phyloP scores from a whole-genome alignment of 2,797 vertebrate species.

The Anas bernieri region DNA sequence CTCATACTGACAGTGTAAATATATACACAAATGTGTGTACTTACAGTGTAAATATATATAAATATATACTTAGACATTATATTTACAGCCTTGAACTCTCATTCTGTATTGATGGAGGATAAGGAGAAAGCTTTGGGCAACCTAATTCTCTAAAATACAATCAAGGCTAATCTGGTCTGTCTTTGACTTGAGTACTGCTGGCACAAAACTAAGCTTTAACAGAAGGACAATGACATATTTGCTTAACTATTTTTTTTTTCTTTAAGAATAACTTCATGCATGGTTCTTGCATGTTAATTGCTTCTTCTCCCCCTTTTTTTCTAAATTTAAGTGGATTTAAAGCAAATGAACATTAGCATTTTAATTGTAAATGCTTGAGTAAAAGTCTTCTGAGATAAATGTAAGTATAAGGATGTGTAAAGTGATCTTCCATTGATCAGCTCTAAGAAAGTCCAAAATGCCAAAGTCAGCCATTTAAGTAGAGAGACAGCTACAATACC shows the following conservation, averaged over 20 bases:
- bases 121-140: conserved; percentile 14
- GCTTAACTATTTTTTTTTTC: background rate
- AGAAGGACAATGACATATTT: background rate
- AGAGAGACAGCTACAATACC: background rate
- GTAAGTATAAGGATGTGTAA: background rate
- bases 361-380: background rate
- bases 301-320: background rate
- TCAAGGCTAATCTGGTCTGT: background rate
- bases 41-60: no score
- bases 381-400: background rate
- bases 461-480: background rate
- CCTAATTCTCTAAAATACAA: conserved; percentile 15
- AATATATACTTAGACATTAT: background rate
- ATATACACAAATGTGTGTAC: no score
- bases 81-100: background rate
- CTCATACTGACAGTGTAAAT: background rate
- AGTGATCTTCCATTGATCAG: background rate
- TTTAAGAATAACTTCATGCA: background rate
- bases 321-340: background rate
- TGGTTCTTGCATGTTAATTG: background rate
- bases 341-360: background rate
- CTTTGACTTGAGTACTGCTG: background rate
- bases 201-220: background rate
- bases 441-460: background rate
- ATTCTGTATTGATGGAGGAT: background rate